These are phyloP conservation scores for Lucilia sericata DNA, from an alignment of 1,140 invertebrate genomes.

Conservation along the genomic window DNA sequence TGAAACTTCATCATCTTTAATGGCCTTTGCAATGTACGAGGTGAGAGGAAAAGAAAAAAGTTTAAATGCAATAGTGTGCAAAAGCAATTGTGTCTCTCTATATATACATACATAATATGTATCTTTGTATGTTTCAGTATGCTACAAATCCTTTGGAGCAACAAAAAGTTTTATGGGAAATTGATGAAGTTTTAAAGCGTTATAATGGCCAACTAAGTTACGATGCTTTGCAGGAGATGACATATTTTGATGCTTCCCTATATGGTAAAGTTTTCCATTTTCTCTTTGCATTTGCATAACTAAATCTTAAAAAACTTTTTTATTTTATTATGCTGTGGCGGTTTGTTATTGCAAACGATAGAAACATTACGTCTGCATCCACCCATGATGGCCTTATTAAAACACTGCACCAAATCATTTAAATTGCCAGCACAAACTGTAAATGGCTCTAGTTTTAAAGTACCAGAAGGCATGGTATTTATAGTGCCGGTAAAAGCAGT, in stretches of 20 bases:
- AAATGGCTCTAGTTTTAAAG: conserved; percentile 14
- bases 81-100: too few relatives aligned
- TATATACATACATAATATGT: too few relatives aligned
- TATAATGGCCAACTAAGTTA: conserved; percentile 65
- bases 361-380: conserved; percentile 59
- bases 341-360: not conserved
- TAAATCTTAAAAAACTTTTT: not conserved
- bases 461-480: conserved; percentile 51
- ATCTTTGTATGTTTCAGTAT: conserved; percentile 66
- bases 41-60: too few relatives aligned
- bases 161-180: conserved; percentile 69
- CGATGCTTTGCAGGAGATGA: conserved; percentile 68
- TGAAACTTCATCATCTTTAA: conserved; percentile 57
- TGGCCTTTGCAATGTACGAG: conserved; percentile 57
- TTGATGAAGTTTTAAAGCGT: conserved; percentile 66
- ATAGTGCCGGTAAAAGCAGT: conserved; percentile 57
- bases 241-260: conserved; percentile 68
- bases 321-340: not conserved
- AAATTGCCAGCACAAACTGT: conserved; percentile 48
- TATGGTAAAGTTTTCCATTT: conserved; percentile 44
- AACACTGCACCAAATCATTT: conserved; percentile 56
- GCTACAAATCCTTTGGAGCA: conserved; percentile 71
- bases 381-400: conserved; percentile 55
- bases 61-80: too few relatives aligned
- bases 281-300: not conserved